Conservation (phyloP, 1,140 invertebrate genomes). For the Pygmarrhopalites habei region DNA sequence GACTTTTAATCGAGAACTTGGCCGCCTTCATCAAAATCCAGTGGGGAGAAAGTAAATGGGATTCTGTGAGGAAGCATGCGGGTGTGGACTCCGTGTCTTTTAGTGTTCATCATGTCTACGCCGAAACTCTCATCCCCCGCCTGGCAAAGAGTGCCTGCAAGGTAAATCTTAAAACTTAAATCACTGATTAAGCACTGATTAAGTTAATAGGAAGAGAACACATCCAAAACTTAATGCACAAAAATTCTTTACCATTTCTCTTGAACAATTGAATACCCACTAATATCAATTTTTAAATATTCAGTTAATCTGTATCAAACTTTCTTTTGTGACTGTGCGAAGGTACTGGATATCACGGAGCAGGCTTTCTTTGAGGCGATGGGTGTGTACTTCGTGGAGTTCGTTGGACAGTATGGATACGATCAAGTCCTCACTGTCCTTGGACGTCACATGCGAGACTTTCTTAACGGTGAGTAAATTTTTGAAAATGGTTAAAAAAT, state of each 20-base stretch:
- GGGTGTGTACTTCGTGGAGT: constrained; percentile 82
- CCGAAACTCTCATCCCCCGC: constrained; percentile 75
- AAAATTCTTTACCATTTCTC: too few species aligned
- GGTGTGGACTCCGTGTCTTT: constrained; percentile 78
- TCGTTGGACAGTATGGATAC: constrained; percentile 87
- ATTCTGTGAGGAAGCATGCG: constrained; percentile 69
- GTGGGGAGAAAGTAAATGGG: constrained; percentile 89
- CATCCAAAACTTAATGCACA: too few species aligned
- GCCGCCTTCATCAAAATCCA: constrained; percentile 78
- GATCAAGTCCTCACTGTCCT: constrained; percentile 81
- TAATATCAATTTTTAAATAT: too few species aligned
- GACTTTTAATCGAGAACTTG: constrained; percentile 84
- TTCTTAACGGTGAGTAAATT: constrained; percentile 84
- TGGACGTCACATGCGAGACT: constrained; percentile 87
- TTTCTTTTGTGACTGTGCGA: too few species aligned
- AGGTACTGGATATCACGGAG: constrained; percentile 59
- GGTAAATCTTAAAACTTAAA: too few species aligned
- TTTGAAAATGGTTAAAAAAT: too few species aligned
- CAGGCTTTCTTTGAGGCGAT: constrained; percentile 82
- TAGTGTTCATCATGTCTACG: constrained; percentile 85
- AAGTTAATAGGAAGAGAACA: too few species aligned
- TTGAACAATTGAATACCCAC: too few species aligned
- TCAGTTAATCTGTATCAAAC: too few species aligned
- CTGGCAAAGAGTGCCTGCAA: constrained; percentile 75
- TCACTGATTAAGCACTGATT: too few species aligned